Conservation (phyloP, 2,888 invertebrate species). For the Thecocarcelia acutangulata region DNA sequence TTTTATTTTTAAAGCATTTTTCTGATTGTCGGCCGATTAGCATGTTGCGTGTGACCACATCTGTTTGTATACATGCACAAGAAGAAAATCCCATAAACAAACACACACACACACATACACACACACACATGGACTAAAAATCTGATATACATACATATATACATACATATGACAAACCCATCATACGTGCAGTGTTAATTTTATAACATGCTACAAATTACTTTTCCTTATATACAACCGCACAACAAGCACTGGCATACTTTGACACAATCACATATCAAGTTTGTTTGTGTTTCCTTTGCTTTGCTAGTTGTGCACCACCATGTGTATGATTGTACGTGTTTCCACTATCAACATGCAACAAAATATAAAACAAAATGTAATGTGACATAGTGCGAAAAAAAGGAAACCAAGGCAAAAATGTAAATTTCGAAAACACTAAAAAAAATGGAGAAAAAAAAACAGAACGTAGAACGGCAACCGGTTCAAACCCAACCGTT, state of each 20-base stretch:
- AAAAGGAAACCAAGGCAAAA: conserved; percentile 19
- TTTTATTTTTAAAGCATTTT: conserved; percentile 7
- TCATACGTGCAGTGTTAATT: conserved; percentile 56
- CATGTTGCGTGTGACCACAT: conserved; percentile 64
- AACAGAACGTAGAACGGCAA: conserved; percentile 19
- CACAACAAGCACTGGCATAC: conserved; percentile 6
- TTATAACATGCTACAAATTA: conserved; percentile 52
- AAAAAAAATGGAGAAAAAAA: conserved; percentile 19
- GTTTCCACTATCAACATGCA: conserved; percentile 13
- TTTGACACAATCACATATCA: neutral
- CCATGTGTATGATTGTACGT: neutral
- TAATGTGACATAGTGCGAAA: conserved; percentile 7
- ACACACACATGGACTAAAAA: neutral
- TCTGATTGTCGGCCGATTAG: conserved; percentile 46
- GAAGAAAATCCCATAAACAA: neutral
- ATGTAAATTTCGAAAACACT: conserved; percentile 36
- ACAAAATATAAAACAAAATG: conserved; percentile 36
- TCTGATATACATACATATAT: neutral
- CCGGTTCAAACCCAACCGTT: conserved; percentile 5
- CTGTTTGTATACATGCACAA: conserved; percentile 11
- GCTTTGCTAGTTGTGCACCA: neutral
- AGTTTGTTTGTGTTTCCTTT: neutral
- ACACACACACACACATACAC: neutral
- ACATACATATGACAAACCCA: neutral
- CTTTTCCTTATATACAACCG: conserved; percentile 2